Percentiles rank a stretch among this genome's conserved stretches.
These are phyloP conservation scores for Empis livida DNA, from an alignment of 2,888 invertebrate species.

Conservation along the genomic window DNA sequence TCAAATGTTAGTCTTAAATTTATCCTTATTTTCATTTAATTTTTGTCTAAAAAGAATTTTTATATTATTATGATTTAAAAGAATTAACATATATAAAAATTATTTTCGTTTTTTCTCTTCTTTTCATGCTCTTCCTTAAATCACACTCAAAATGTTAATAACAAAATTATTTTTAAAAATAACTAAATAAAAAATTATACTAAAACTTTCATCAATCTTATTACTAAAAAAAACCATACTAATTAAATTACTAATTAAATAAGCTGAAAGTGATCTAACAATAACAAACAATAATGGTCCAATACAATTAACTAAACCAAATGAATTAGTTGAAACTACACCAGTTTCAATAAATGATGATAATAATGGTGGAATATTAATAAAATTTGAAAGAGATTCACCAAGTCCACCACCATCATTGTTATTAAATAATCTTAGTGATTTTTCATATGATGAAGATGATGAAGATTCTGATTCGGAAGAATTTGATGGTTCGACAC, in stretches of 20 bases:
- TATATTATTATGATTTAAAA: no score
- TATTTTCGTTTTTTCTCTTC: no score
- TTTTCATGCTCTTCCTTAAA: no score
- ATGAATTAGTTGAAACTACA: constrained; percentile 1
- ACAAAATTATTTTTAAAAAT: no score
- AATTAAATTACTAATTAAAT: not conserved
- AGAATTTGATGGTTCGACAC: not conserved
- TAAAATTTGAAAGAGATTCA: constrained; percentile 12
- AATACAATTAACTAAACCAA: not conserved
- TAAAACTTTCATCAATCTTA: no score
- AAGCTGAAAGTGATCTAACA: not conserved
- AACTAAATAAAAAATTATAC: no score
- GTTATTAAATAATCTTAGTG: constrained; percentile 3
- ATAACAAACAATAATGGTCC: constrained; percentile 5
- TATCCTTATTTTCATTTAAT: not conserved
- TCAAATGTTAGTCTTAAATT: not conserved
- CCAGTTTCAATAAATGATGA: constrained; percentile 1
- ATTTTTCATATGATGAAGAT: constrained; percentile 2
- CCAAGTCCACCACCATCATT: constrained; percentile 8
- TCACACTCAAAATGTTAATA: no score
- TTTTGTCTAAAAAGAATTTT: no score
- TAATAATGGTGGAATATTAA: constrained; percentile 7
- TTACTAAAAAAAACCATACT: no score
- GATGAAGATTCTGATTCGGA: constrained; percentile 16
- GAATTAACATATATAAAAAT: no score